Base-by-base conservation (phyloP, 2,888 invertebrate genomes). In the Andricus quercusramuli region DNA sequence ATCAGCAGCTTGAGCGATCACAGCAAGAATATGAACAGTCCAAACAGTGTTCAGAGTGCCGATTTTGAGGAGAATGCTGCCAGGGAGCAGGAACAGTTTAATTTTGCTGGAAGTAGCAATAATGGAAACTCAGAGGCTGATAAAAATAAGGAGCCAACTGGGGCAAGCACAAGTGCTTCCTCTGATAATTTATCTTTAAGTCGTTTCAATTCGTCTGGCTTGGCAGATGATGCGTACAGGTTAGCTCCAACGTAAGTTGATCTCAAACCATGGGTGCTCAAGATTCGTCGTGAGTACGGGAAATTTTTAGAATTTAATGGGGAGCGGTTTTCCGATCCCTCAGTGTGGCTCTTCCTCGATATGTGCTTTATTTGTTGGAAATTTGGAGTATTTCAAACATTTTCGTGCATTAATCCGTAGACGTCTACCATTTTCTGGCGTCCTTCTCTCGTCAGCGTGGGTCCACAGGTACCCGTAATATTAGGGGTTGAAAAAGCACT, bases 211-310 rank as follows among this genome's bases (percentile, higher is more conserved):
- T 25, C 89, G 15, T 84, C 85, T 51, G 87, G 84, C 68, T 81
- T 86, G 32, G 25, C 86, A 78, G 90, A 90, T 41, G 47, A 86
- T 81, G 74, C 87, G 85, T 91, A 88, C 90, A 92, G 92, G 89
- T 91, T 92, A 89, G 92, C 87, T 88, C 85, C 82, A 29, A 44
- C 89, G 79, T 92, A 92, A 92, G 91, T 92, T 88, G 44, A 85
- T 85, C 67, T 82, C 79, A 87, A 85, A 87, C 83, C 85, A 88
- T 86, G 86, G 74, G 68, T 64, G 37, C 68, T 70, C 65, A 78
- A 77, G 64, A 44, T 78, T 78, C 78, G 25, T 64, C 78, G 64
- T 64, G 15, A 64, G 64, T 17, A 29, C 25, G 17, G 4, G 3
- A 5, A 25, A 29, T 13, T 64, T 25, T 25, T 64, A 64, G 25